A percentile compares a stretch with the other conserved stretches of the same genome.
Evolutionary conservation across 1,140 invertebrate species (phyloP).

Genomic region (Helicorthomorpha holstii): DNA sequence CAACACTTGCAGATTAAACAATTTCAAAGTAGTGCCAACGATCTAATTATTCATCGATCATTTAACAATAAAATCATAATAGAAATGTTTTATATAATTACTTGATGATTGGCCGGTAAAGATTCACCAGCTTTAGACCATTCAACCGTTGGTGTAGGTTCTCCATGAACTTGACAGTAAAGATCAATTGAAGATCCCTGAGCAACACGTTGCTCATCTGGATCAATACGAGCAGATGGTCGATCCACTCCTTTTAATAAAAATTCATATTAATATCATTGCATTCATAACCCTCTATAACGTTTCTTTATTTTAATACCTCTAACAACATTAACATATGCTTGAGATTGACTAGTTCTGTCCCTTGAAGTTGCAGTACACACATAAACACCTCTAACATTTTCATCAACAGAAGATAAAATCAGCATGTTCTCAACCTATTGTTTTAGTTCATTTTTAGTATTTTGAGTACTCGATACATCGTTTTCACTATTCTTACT

Average conservation of each 20-base stretch:
- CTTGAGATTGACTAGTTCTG: constrained; percentile 25
- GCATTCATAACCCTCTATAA: constrained; percentile 9
- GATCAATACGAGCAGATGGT: constrained; percentile 40
- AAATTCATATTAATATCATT: constrained; percentile 7
- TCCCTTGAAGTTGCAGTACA: constrained; percentile 42
- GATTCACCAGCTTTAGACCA: constrained; percentile 59
- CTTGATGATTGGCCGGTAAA: constrained; percentile 23
- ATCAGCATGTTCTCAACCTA: constrained; percentile 46
- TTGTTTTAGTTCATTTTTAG: too few species aligned
- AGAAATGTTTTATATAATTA: neutral
- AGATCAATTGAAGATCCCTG: constrained; percentile 61
- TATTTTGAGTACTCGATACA: too few species aligned
- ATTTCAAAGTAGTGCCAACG: constrained; percentile 47
- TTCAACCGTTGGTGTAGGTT: constrained; percentile 46
- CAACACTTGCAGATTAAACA: constrained; percentile 45
- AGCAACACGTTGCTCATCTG: constrained; percentile 47
- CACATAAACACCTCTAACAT: constrained; percentile 61
- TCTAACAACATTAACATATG: constrained; percentile 24
- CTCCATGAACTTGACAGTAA: constrained; percentile 48
- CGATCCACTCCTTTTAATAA: constrained; percentile 11
- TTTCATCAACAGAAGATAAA: constrained; percentile 41
- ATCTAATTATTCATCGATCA: constrained; percentile 14
- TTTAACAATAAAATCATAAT: neutral
- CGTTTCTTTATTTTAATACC: too few species aligned
- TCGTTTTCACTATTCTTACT: constrained; percentile 19